Evolutionary conservation across 2,113 vertebrate species (phyloP).

Genomic region (Ciconia boyciana): DNA sequence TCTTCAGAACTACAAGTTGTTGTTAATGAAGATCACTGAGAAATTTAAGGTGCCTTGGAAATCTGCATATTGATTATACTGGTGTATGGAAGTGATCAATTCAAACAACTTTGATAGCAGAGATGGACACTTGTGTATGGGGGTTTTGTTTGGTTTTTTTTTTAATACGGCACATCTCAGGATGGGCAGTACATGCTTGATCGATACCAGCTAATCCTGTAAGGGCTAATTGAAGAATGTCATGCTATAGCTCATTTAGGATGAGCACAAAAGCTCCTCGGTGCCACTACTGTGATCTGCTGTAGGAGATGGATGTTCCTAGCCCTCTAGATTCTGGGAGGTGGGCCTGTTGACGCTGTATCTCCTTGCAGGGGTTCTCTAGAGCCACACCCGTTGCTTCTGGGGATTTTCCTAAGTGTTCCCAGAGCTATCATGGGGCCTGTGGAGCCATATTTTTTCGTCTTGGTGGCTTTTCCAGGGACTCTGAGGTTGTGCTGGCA

Average conservation of each 20-base stretch:
- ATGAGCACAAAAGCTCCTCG: background rate
- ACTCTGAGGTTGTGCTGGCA: background rate
- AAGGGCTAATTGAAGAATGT: background rate
- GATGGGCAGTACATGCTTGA: background rate
- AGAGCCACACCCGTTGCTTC: background rate
- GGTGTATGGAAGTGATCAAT: background rate
- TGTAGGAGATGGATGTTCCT: background rate
- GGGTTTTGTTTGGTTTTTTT: background rate
- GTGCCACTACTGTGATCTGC: background rate
- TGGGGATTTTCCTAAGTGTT: background rate
- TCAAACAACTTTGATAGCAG: background rate
- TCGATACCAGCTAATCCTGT: background rate
- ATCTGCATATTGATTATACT: background rate
- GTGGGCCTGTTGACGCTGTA: rapidly evolving
- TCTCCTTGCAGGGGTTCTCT: background rate
- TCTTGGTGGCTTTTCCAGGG: background rate
- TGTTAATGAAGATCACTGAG: background rate
- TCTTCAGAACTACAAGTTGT: background rate
- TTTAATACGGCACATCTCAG: background rate
- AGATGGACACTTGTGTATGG: background rate
- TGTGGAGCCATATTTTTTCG: background rate
- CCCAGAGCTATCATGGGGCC: background rate
- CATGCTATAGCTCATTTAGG: background rate
- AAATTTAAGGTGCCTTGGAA: background rate
- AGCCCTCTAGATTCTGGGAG: background rate